Evolutionary conservation across 2,888 invertebrate genomes (phyloP), one percentile per base, ranked within the genome.

Genomic region (Drosophila atroscutellata): DNA sequence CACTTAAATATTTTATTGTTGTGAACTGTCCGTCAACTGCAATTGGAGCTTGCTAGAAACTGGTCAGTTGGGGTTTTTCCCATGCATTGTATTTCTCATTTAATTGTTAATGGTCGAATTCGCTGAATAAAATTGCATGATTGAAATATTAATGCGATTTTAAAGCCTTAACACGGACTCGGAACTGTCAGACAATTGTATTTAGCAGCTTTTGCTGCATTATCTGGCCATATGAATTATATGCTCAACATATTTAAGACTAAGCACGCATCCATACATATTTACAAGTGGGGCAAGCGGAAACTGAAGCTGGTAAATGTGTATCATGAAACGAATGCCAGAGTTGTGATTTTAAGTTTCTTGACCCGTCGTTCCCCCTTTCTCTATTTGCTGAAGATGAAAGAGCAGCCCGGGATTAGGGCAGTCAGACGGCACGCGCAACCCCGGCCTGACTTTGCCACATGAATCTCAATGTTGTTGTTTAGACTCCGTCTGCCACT

Each of bases 381-480:
- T 39, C 42, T 26, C 1, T 26, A 13, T 26, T 37, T 34, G 34
- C 36, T 39, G 49, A 60, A 80, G 81, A 79, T 77, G 77, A 80
- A 81, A 81, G 72, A 74, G 81, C 77, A 74, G 64, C 28, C 54
- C 36, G 64, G 87, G 87, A 83, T 84, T 83, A 79, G 84, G 71
- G 70, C 67, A 75, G 66, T 36, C 70, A 52, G 64, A 67, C 47
- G 68, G 81, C 88, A 84, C 83, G 83, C 87, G 65, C 36, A 76
- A 59, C 37, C 50, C 30, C 24, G n/a, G 45, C 39, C 57, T 42
- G 62, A 73, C 70, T 74, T 63, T 75, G 83, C 86, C 77, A 75
- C 90, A 86, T 89, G 86, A 90, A 86, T 85, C 86, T 80, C 89
- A 90, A 86, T 85, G 89, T 62, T 84, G 76, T 75, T 80, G 72